A percentile compares a stretch with the other conserved stretches of the same genome.
These are phyloP conservation scores for Toxotes chatareus DNA, from an alignment of 2,113 vertebrate species.

Conservation along the genomic window DNA sequence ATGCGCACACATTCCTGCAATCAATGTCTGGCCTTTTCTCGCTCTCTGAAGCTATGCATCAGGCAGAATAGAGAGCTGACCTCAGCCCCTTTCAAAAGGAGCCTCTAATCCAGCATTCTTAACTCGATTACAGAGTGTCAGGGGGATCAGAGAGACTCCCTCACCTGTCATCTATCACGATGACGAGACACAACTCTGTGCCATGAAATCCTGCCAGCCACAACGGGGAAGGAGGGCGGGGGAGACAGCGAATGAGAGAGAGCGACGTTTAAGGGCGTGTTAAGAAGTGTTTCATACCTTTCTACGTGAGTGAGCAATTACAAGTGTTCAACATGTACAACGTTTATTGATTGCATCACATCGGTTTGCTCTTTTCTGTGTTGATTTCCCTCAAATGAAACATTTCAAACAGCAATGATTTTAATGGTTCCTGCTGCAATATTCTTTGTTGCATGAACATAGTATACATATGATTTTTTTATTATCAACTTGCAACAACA, in stretches of 20 bases:
- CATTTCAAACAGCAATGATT: background rate
- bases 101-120: slow-evolving; percentile 84
- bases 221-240: slow-evolving; percentile 1
- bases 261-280: slow-evolving; percentile 11
- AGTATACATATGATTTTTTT: background rate
- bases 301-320: background rate
- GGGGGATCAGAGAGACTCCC: slow-evolving; percentile 77
- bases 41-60: slow-evolving; percentile 64
- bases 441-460: too few species aligned
- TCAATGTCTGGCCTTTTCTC: slow-evolving; percentile 63
- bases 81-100: slow-evolving; percentile 79
- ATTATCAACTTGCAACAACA: background rate
- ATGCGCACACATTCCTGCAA: slow-evolving; percentile 65
- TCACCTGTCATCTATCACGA: slow-evolving; percentile 85
- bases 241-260: slow-evolving; percentile 26
- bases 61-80: slow-evolving; percentile 72
- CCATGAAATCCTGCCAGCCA: slow-evolving; percentile 31
- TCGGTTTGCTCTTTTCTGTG: background rate
- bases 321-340: slow-evolving; percentile 11
- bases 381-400: background rate
- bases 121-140: slow-evolving; percentile 86
- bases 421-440: too few species aligned
- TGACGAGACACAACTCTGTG: slow-evolving; percentile 50
- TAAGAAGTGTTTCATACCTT: slow-evolving; percentile 35
- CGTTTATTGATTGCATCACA: slow-evolving; percentile 4